Evolutionary conservation across 2,797 vertebrate species (phyloP).

Genomic region (Cetoscarus ocellatus): DNA sequence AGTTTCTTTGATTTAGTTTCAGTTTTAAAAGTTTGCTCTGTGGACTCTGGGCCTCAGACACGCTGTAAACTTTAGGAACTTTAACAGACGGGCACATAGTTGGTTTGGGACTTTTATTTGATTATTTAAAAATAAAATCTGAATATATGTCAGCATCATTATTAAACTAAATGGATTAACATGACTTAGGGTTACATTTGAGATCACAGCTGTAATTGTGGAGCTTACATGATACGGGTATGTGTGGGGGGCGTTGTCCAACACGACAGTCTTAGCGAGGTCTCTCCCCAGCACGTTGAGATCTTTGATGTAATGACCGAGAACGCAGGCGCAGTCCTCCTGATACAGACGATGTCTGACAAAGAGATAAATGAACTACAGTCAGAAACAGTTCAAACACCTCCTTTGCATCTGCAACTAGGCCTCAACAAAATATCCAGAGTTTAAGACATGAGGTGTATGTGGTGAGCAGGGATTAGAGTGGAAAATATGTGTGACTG

Average conservation of each 20-base stretch:
- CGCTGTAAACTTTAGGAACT: no score
- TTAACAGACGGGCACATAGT: neutral
- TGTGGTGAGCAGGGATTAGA: no score
- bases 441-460: no score
- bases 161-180: no score
- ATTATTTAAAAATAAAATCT: neutral
- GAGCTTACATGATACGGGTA: slow-evolving; percentile 86
- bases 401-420: no score
- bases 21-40: no score
- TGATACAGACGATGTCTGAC: slow-evolving; percentile 86
- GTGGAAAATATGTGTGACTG: no score
- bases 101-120: neutral
- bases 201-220: neutral
- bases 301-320: slow-evolving; percentile 90
- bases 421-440: no score
- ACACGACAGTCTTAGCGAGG: slow-evolving; percentile 85
- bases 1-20: no score
- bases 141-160: no score
- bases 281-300: slow-evolving; percentile 84
- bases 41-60: no score
- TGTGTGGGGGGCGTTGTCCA: slow-evolving; percentile 86
- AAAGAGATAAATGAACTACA: neutral
- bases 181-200: no score
- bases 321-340: slow-evolving; percentile 86
- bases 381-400: neutral